Base-by-base conservation (phyloP, 2,797 vertebrate species). In the Anableps anableps region DNA sequence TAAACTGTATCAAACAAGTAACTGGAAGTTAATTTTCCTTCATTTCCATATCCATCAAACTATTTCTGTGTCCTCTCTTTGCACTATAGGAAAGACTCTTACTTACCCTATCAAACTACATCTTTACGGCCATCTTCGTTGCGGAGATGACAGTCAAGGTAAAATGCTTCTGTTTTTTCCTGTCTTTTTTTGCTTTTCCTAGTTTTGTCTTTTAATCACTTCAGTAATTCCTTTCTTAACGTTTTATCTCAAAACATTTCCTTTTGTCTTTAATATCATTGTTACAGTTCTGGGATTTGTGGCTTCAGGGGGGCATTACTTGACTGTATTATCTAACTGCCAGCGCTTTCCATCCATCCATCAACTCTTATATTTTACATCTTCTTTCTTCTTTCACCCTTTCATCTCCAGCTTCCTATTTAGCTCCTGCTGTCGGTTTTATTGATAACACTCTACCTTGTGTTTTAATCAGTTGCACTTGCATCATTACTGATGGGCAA, bases 141-240 rank as follows among this genome's bases (percentile, higher is more conserved):
- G 96, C 96, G 7, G 98, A 99, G 94, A 99, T 99, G 98, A 99
- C 97, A 1, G 91, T 99, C 64, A 99, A 99, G 98, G 98, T 98
- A 96, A 95, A 79, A 43, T 0, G 0, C 4, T 53, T 53, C 36
- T 38, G 1, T 2, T 23, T 68, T 38, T 68, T 68, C 21, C 23
- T 21, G 17, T 38, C 62, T 66, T 19, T 11, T 23, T 38, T 36
- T 66, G 29, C 19, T 58, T 58, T 58, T n/a, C 21, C 21, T 19
- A 2, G 1, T 41, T 72, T 19, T 34, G 9, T 66, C 6, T 38
- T 62, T 55, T n/a, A 16, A 21, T 66, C 3, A 4, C 10, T 68
- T 23, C 4, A 23, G 62, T 23, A 19, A 23, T 38, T 2, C 4
- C 7, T 38, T 66, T 66, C 62, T 66, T 66, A 11, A 38, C 34